These are phyloP conservation scores for Heteromyza rotundicornis DNA, from an alignment of 2,888 invertebrate species.

Conservation along the genomic window DNA sequence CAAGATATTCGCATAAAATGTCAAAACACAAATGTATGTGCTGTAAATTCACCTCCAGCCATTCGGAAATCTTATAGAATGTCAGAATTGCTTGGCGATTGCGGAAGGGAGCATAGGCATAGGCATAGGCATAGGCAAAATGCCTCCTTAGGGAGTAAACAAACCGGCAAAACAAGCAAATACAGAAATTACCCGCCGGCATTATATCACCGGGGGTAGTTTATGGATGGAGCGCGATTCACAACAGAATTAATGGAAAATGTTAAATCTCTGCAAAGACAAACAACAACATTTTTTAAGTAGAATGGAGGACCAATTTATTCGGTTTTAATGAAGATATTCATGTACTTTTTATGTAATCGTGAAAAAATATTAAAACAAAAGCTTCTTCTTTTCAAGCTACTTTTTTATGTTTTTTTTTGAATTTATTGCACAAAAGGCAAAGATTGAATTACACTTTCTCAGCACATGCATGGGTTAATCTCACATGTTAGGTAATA, in stretches of 20 bases:
- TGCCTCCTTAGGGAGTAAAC: background rate
- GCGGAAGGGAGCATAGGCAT: background rate
- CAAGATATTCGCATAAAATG: too few relatives aligned
- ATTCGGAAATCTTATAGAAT: constrained; percentile 5
- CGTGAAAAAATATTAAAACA: too few relatives aligned
- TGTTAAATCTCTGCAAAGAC: too few relatives aligned
- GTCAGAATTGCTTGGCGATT: background rate
- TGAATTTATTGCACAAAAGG: background rate
- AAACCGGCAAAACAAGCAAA: background rate
- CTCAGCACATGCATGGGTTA: too few relatives aligned
- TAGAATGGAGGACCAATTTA: too few relatives aligned
- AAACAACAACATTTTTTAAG: too few relatives aligned
- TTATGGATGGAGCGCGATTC: too few relatives aligned
- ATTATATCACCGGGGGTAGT: background rate
- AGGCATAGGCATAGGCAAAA: background rate
- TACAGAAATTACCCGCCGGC: background rate
- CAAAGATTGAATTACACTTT: background rate
- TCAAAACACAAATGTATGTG: too few relatives aligned
- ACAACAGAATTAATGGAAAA: too few relatives aligned
- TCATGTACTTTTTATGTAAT: too few relatives aligned
- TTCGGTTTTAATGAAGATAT: too few relatives aligned
- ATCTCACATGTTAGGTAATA: too few relatives aligned
- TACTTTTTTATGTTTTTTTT: background rate
- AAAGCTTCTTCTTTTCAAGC: background rate
- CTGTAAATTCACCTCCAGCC: background rate